Conservation (phyloP, 2,888 invertebrate genomes). For the Phengaris alcon region DNA sequence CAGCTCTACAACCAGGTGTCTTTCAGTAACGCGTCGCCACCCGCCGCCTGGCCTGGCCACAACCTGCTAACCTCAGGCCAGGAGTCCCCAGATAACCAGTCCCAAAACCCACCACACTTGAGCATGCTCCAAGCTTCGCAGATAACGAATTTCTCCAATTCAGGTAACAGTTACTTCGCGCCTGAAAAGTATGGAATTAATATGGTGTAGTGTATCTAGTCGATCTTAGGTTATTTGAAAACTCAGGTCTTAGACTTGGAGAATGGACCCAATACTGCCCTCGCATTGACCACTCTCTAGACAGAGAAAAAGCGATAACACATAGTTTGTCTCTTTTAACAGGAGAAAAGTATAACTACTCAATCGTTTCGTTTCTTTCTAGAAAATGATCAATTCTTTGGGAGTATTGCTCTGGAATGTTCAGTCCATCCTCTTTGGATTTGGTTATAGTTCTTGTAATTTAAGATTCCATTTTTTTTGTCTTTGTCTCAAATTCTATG, state of each 20-base stretch:
- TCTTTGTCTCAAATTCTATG: neutral
- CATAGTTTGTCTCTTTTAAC: neutral
- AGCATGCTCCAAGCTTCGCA: conserved; percentile 75
- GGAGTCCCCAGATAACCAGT: conserved; percentile 71
- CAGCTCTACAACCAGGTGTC: conserved; percentile 76
- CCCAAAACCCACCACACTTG: conserved; percentile 68
- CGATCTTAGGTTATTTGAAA: conserved; percentile 33
- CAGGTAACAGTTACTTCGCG: conserved; percentile 73
- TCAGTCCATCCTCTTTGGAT: neutral
- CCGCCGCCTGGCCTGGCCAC: conserved; percentile 71
- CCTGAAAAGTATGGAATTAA: conserved; percentile 77
- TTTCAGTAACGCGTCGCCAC: conserved; percentile 72
- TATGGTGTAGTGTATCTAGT: conserved; percentile 73
- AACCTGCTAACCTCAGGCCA: conserved; percentile 69
- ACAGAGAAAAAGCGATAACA: neutral
- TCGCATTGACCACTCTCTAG: neutral
- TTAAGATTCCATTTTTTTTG: neutral
- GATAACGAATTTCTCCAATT: conserved; percentile 75
- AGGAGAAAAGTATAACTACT: neutral
- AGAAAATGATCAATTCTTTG: neutral
- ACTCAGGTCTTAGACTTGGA: neutral
- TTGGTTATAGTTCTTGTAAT: conserved; percentile 4
- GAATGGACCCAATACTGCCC: neutral
- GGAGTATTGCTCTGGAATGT: neutral
- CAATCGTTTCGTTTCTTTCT: neutral